A percentile compares a stretch with the other conserved stretches of the same genome.
phyloP scores from a whole-genome alignment of 2,797 vertebrate genomes.

The Crocidura indochinensis region DNA sequence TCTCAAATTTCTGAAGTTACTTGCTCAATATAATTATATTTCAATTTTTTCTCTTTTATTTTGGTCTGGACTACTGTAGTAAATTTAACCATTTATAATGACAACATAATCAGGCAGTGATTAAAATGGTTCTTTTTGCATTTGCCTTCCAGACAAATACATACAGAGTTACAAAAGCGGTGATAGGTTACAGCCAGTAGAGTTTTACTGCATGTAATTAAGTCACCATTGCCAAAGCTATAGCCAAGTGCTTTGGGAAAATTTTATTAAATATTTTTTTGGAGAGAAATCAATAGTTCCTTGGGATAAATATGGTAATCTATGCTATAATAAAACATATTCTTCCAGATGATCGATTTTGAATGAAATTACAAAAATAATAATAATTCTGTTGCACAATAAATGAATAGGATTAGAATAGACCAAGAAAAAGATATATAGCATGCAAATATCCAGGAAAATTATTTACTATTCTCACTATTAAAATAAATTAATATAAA shows the following conservation, averaged over 20 bases:
- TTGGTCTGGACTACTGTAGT: neutral
- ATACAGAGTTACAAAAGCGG: constrained; percentile 31
- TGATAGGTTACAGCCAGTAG: constrained; percentile 28
- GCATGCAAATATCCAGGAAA: neutral
- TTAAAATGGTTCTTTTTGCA: constrained; percentile 53
- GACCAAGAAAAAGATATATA: neutral
- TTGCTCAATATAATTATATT: neutral
- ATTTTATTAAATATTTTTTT: neutral
- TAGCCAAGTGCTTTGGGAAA: constrained; percentile 57
- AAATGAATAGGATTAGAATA: neutral
- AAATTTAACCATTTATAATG: constrained; percentile 59
- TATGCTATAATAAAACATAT: constrained; percentile 35
- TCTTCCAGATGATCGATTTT: constrained; percentile 1
- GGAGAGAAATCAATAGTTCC: neutral
- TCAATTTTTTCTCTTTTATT: constrained; percentile 56
- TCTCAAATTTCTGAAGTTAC: constrained; percentile 7
- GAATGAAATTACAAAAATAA: constrained; percentile 21
- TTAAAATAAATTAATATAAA: constrained; percentile 39
- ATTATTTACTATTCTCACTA: neutral
- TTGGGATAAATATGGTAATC: neutral
- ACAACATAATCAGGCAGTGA: constrained; percentile 56
- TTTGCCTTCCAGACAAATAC: constrained; percentile 71
- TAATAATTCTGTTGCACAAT: constrained; percentile 1
- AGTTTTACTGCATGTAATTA: constrained; percentile 68
- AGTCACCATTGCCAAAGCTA: neutral